Evolutionary conservation across 2,888 invertebrate genomes (phyloP).

Genomic region (Acrobeloides nanus): DNA sequence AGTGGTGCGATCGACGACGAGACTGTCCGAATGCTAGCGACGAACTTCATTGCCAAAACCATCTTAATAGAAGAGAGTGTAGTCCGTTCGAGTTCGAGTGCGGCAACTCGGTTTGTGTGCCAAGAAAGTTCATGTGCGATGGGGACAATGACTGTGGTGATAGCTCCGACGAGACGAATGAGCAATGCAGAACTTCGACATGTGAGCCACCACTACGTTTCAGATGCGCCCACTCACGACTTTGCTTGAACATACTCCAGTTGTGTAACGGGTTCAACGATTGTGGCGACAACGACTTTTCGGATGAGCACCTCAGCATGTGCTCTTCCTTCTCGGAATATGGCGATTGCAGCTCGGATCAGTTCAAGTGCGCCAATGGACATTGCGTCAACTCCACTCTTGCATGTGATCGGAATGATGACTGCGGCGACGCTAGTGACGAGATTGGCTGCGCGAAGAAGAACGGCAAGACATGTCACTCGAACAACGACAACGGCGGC

Average conservation of each 20-base stretch:
- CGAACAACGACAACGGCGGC: constrained; percentile 72
- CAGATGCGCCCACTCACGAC: constrained; percentile 49
- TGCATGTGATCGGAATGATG: constrained; percentile 51
- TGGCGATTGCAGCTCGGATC: constrained; percentile 46
- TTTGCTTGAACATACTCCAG: constrained; percentile 52
- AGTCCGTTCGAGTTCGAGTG: constrained; percentile 77
- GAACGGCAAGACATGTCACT: constrained; percentile 39
- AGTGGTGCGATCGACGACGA: constrained; percentile 49
- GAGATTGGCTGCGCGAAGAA: constrained; percentile 70
- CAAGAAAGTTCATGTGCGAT: constrained; percentile 82
- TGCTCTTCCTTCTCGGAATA: constrained; percentile 60
- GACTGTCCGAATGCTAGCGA: constrained; percentile 51
- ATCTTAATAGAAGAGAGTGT: constrained; percentile 40
- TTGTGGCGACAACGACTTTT: constrained; percentile 48
- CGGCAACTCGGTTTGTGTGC: constrained; percentile 83
- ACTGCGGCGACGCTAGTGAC: constrained; percentile 64
- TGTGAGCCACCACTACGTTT: constrained; percentile 44
- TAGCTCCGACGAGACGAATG: constrained; percentile 85
- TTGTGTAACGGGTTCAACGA: constrained; percentile 52
- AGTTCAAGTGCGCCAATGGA: constrained; percentile 57
- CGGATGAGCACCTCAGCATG: constrained; percentile 61
- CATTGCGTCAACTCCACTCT: constrained; percentile 63
- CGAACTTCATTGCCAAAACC: constrained; percentile 40
- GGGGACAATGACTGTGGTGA: constrained; percentile 87
- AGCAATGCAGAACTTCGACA: constrained; percentile 54